Percentiles rank a stretch among this genome's conserved stretches.
phyloP scores from a whole-genome alignment of 2,888 invertebrate genomes.

The Macrosoma leucophasiata region DNA sequence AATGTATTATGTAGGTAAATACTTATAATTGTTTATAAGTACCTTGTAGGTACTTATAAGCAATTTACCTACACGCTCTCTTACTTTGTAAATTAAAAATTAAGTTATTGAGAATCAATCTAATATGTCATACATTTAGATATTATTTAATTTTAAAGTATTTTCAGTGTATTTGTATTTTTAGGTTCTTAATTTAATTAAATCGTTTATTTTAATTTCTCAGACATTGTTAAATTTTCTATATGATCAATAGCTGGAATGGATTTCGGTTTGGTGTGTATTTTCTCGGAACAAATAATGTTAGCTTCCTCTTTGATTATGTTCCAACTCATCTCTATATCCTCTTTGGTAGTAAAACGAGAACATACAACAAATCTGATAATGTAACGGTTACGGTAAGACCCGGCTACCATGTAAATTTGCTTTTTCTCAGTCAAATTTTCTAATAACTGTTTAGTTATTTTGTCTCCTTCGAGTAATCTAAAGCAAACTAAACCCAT shows the following conservation, averaged over 20 bases:
- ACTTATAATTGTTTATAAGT: neutral
- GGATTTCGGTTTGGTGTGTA: constrained; percentile 36
- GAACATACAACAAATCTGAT: constrained; percentile 91
- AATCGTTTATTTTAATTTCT: constrained; percentile 50
- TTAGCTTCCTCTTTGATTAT: constrained; percentile 79
- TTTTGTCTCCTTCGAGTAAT: constrained; percentile 81
- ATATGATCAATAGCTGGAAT: constrained; percentile 47
- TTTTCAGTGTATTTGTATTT: too few species aligned
- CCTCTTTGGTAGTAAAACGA: constrained; percentile 79
- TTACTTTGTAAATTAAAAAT: too few species aligned
- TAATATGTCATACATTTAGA: too few species aligned
- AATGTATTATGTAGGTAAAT: too few species aligned
- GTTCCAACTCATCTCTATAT: constrained; percentile 83
- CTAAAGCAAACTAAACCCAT: constrained; percentile 94
- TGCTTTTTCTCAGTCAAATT: constrained; percentile 83
- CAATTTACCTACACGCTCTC: too few species aligned
- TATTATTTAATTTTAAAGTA: too few species aligned
- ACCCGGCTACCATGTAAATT: constrained; percentile 88
- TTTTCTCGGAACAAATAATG: constrained; percentile 36
- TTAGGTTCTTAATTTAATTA: too few species aligned
- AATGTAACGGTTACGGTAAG: constrained; percentile 79
- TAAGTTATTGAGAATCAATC: too few species aligned
- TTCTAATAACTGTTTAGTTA: constrained; percentile 82
- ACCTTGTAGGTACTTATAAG: neutral
- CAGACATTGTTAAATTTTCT: constrained; percentile 42